A percentile compares a stretch with the other conserved stretches of the same genome.
Evolutionary conservation across 2,888 invertebrate species (phyloP).

Genomic region (Xylota sylvarum): DNA sequence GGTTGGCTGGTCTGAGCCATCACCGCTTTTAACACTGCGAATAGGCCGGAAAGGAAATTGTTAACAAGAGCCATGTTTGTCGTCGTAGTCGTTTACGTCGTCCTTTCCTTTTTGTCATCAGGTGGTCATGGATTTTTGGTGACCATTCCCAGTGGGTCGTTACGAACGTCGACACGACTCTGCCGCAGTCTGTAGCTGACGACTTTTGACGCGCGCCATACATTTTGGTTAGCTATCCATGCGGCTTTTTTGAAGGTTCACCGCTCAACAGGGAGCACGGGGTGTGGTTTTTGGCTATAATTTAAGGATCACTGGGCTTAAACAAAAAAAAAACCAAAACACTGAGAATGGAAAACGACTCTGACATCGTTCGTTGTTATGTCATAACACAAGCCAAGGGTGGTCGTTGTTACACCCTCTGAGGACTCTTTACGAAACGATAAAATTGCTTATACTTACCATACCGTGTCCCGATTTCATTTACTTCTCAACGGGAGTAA

Average conservation of each 20-base stretch:
- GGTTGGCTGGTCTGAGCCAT: conserved; percentile 15
- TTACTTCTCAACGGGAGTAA: conserved; percentile 29
- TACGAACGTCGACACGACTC: conserved; percentile 14
- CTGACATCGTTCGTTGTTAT: conserved; percentile 19
- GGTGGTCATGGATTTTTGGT: conserved; percentile 38
- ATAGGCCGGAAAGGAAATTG: conserved; percentile 11
- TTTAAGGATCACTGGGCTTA: conserved; percentile 29
- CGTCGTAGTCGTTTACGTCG: neutral
- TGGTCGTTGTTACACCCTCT: conserved; percentile 35
- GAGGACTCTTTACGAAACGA: conserved; percentile 34
- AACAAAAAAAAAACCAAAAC: neutral
- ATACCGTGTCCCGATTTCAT: conserved; percentile 28
- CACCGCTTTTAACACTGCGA: conserved; percentile 1
- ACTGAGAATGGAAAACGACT: conserved; percentile 1
- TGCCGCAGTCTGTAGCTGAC: conserved; percentile 21
- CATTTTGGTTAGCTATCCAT: neutral
- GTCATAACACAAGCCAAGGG: conserved; percentile 41
- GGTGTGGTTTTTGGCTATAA: conserved; percentile 37
- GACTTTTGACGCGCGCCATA: conserved; percentile 21
- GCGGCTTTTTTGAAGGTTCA: conserved; percentile 3
- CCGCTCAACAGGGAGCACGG: conserved; percentile 21
- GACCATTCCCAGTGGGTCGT: conserved; percentile 26
- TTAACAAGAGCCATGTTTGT: conserved; percentile 21
- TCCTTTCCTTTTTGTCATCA: conserved; percentile 34
- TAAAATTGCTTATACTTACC: conserved; percentile 28